These are phyloP conservation scores for Caenorhabditis uteleia DNA, from an alignment of 2,888 invertebrate species.

Conservation along the genomic window DNA sequence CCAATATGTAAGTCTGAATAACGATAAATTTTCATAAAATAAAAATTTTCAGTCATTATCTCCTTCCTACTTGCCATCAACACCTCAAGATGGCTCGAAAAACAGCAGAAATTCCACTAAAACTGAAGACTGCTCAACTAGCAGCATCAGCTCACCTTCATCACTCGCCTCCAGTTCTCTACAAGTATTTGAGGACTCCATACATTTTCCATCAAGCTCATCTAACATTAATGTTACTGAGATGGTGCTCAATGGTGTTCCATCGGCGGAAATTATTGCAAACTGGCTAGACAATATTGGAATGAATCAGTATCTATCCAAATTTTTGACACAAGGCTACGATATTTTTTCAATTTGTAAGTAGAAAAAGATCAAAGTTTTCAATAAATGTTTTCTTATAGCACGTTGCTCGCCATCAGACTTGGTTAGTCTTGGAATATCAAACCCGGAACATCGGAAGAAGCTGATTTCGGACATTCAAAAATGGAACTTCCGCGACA, in stretches of 20 bases:
- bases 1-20: no score
- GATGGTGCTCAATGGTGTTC: constrained; percentile 76
- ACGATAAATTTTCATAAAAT: no score
- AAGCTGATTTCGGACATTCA: constrained; percentile 94
- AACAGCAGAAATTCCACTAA: no score
- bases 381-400: constrained; percentile 10
- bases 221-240: constrained; percentile 70
- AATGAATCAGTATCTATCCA: constrained; percentile 90
- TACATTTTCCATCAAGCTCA: constrained; percentile 27
- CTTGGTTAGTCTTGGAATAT: constrained; percentile 80
- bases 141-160: constrained; percentile 39
- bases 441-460: constrained; percentile 95
- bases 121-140: constrained; percentile 19
- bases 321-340: constrained; percentile 90
- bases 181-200: constrained; percentile 76
- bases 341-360: constrained; percentile 87
- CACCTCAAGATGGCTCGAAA: no score
- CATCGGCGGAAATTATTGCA: constrained; percentile 89
- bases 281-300: constrained; percentile 90
- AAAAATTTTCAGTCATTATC: no score
- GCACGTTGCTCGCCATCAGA: constrained; percentile 98
- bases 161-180: constrained; percentile 71
- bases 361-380: no score
- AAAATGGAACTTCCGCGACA: constrained; percentile 54
- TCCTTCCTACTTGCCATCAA: no score